Percentiles rank a stretch among this genome's conserved stretches.
Evolutionary conservation across 2,113 vertebrate species (phyloP).

Genomic region (Phyllopteryx taeniolatus): DNA sequence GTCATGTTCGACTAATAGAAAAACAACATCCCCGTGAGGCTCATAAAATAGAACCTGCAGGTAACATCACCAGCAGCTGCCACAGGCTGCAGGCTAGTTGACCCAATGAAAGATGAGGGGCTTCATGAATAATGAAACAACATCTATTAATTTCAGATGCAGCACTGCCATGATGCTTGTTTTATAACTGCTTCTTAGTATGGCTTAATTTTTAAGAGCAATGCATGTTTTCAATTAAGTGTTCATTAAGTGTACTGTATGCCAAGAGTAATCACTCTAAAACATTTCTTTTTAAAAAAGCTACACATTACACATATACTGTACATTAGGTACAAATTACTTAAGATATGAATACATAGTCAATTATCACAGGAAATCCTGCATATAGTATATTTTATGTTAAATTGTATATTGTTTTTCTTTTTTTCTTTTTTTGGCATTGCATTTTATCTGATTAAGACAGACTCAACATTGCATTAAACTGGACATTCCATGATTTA

Average conservation of each 20-base stretch:
- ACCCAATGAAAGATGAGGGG: neutral
- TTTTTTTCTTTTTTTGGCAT: too few species aligned
- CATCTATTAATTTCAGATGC: slow-evolving; percentile 1
- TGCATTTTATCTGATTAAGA: too few species aligned
- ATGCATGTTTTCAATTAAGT: neutral
- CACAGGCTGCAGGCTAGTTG: neutral
- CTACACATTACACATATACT: neutral
- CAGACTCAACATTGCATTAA: too few species aligned
- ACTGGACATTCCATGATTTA: too few species aligned
- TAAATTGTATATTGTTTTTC: too few species aligned
- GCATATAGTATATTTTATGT: too few species aligned
- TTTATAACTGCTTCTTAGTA: neutral
- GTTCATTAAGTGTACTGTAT: neutral
- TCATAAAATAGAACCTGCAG: neutral
- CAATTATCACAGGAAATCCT: too few species aligned
- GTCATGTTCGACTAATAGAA: neutral
- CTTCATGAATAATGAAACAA: slow-evolving; percentile 4
- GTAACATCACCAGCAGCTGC: slow-evolving; percentile 3
- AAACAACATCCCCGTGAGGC: neutral
- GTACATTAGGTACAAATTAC: neutral
- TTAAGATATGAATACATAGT: too few species aligned
- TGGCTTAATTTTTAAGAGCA: neutral
- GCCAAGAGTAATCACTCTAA: neutral
- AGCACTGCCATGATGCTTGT: neutral
- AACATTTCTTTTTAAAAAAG: neutral